A percentile compares a stretch with the other conserved stretches of the same genome.
These are phyloP conservation scores for Heliconius hermathena DNA, from an alignment of 1,140 invertebrate genomes.

Conservation along the genomic window DNA sequence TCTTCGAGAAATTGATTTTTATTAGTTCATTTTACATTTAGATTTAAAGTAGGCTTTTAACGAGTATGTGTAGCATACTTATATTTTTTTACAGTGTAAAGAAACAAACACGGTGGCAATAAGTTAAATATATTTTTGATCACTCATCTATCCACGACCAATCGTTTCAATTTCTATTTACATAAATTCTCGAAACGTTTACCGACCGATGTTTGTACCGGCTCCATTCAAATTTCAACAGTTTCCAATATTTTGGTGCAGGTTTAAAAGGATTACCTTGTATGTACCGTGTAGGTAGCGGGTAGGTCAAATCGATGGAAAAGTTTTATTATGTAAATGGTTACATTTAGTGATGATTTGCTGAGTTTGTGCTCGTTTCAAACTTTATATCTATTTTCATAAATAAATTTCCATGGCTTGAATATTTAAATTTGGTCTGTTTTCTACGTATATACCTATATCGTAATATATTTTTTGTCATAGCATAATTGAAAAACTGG, in stretches of 20 bases:
- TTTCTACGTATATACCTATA: not conserved
- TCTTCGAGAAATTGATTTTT: not conserved
- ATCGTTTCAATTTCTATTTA: constrained; percentile 38
- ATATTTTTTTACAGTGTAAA: not conserved
- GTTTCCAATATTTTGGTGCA: constrained; percentile 19
- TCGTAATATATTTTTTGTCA: too few species aligned
- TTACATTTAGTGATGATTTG: not conserved
- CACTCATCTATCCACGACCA: constrained; percentile 27
- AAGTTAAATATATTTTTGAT: constrained; percentile 26
- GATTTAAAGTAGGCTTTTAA: too few species aligned
- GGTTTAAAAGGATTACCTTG: constrained; percentile 22
- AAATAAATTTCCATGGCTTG: not conserved
- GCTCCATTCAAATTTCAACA: constrained; percentile 20
- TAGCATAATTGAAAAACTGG: too few species aligned
- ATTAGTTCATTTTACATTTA: not conserved
- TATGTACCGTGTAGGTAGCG: constrained; percentile 10
- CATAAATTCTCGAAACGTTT: constrained; percentile 37
- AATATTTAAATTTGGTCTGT: constrained; percentile 1
- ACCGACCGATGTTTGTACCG: constrained; percentile 13
- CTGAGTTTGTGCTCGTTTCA: not conserved
- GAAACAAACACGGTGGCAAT: not conserved
- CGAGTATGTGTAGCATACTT: too few species aligned
- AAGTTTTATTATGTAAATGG: constrained; percentile 2
- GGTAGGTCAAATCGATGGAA: not conserved
- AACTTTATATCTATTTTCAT: not conserved